Conservation (phyloP, 2,888 invertebrate species). For the Liopterus haemorrhoidalis region DNA sequence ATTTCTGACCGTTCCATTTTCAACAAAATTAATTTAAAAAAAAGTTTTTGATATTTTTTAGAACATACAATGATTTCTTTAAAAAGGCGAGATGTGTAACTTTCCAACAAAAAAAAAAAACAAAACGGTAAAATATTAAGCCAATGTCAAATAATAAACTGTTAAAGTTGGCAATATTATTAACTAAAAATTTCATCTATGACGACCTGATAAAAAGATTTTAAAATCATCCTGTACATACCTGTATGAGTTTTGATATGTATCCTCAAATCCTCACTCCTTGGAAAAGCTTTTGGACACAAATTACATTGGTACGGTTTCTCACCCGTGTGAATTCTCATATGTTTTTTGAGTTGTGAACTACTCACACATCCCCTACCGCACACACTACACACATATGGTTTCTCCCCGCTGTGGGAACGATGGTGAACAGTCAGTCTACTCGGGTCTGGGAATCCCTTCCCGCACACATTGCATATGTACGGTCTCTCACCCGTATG, state of each 20-base stretch:
- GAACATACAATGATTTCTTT: no score
- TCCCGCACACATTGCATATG: slow-evolving; percentile 45
- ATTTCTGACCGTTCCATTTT: no score
- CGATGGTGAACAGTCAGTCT: slow-evolving; percentile 48
- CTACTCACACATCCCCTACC: slow-evolving; percentile 43
- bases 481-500: slow-evolving; percentile 45
- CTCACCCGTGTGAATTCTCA: slow-evolving; percentile 48
- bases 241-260: slow-evolving; percentile 44
- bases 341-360: slow-evolving; percentile 46
- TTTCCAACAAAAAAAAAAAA: no score
- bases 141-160: no score
- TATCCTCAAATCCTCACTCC: slow-evolving; percentile 42
- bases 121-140: no score
- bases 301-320: slow-evolving; percentile 44
- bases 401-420: slow-evolving; percentile 47
- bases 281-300: slow-evolving; percentile 42
- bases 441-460: slow-evolving; percentile 49
- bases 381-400: slow-evolving; percentile 43
- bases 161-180: no score
- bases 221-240: slow-evolving; percentile 13
- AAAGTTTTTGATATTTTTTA: no score
- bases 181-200: no score
- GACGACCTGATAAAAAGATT: no score
- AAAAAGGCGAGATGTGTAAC: no score
- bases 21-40: no score